Evolutionary conservation across 1,140 invertebrate genomes (phyloP), one percentile per base, ranked within the genome.

Genomic region (Macrosteles quadrilineatus): DNA sequence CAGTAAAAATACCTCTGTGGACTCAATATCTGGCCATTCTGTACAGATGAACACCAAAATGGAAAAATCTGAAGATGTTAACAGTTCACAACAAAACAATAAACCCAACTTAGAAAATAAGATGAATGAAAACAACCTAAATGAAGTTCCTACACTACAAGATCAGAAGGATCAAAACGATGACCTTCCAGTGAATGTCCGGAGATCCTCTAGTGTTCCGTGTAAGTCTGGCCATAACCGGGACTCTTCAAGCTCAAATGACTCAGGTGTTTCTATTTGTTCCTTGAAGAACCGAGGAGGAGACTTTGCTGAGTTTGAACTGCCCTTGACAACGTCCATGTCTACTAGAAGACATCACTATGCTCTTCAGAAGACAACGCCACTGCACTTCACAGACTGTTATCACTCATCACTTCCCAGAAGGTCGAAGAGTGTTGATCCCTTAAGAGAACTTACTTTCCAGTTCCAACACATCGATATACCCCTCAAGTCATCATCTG

Each of bases 181-280:
- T 29, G 55, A 23, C 6, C 55, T 59, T 29, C 29, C 67, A 50
- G 87, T 90, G 1, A 86, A 88, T 73, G 89, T 91, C n/a, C 85
- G 91, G 71, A 82, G 92, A 67, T 93, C 91, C 0, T 93, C 91
- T 0, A 91, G 90, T 72, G 91, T 93, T 23, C 91, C 91, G 27
- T 91, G 90, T 55, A 91, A 91, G 79, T 83, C 88, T 67, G 85
- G 85, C 29, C 87, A 89, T 14, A 93, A 94, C 76, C 81, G 91
- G 50, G 91, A 93, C 76, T 93, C 91, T 0, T 92, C 91, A 1
- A 92, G 91, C 78, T 93, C 91, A 23, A 93, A 92, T 74, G 92
- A 94, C 80, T 93, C 91, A 0, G 92, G 92, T 3, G 91, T 94
- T 0, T 91, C 89, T 0, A 89, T 87, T 11, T 88, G 87, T 31